Conservation (phyloP, 2,888 invertebrate genomes). For the Cheilosia urbana region DNA sequence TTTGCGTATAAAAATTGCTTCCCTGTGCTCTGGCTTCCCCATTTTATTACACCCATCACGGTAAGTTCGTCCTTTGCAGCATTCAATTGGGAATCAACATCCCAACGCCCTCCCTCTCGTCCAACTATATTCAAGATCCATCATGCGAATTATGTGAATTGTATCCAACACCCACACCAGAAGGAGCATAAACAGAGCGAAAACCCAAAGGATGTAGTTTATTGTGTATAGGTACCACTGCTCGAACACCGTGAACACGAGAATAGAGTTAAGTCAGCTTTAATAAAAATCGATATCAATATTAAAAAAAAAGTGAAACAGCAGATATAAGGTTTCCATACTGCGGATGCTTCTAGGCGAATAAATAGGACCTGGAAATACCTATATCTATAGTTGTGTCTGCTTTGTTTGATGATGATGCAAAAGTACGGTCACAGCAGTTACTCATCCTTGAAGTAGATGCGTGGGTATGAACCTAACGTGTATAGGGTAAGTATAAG, state of each 20-base stretch:
- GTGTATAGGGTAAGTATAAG: slow-evolving; percentile 28
- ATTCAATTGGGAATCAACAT: slow-evolving; percentile 60
- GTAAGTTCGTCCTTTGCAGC: slow-evolving; percentile 22
- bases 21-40: neutral
- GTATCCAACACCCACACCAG: slow-evolving; percentile 4
- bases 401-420: slow-evolving; percentile 66
- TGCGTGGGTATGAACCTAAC: slow-evolving; percentile 52
- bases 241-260: slow-evolving; percentile 28
- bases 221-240: slow-evolving; percentile 14
- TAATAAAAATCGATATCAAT: slow-evolving; percentile 66
- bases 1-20: neutral
- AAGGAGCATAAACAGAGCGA: slow-evolving; percentile 9
- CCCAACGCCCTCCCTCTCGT: neutral
- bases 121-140: slow-evolving; percentile 45
- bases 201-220: slow-evolving; percentile 16
- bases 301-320: slow-evolving; percentile 17
- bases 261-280: slow-evolving; percentile 58
- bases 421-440: slow-evolving; percentile 42
- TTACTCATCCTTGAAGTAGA: slow-evolving; percentile 58
- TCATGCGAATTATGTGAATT: slow-evolving; percentile 48
- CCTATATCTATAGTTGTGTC: slow-evolving; percentile 17
- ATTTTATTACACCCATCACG: slow-evolving; percentile 17
- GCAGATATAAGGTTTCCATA: slow-evolving; percentile 17
- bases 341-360: neutral
- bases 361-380: slow-evolving; percentile 36